phyloP scores from a whole-genome alignment of 2,113 vertebrate genomes.

The Petroica traversi region DNA sequence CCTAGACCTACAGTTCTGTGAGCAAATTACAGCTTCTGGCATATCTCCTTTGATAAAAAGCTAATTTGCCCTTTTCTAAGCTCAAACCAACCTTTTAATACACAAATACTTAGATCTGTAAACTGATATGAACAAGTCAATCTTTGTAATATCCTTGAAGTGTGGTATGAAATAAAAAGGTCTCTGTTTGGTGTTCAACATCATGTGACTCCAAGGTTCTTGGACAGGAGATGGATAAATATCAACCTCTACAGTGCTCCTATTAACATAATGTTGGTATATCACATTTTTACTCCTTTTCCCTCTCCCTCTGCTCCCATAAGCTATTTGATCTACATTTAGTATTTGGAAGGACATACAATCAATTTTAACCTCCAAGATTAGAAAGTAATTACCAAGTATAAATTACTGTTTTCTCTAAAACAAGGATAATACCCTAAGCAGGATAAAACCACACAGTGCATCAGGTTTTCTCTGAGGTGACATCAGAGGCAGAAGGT shows the following conservation, averaged over 20 bases:
- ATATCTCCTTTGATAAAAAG: neutral
- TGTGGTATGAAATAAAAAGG: neutral
- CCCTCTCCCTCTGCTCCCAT: neutral
- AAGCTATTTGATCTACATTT: neutral
- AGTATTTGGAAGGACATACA: neutral
- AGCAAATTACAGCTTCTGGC: neutral
- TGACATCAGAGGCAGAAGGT: neutral
- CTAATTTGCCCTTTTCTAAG: neutral
- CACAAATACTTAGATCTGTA: neutral
- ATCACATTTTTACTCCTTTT: neutral
- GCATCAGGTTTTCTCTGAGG: neutral
- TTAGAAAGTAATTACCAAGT: neutral
- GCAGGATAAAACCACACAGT: neutral
- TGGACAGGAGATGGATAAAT: neutral
- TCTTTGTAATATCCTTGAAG: neutral
- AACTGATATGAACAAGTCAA: neutral
- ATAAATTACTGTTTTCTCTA: neutral
- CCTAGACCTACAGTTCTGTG: neutral
- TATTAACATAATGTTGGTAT: fast-evolving
- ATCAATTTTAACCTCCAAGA: neutral
- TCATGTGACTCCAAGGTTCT: neutral
- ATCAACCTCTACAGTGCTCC: fast-evolving
- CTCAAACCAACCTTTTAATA: neutral
- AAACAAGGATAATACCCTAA: neutral
- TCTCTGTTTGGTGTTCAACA: neutral